Conservation (phyloP, 2,888 invertebrate species). For the Palloptera scutellata region DNA sequence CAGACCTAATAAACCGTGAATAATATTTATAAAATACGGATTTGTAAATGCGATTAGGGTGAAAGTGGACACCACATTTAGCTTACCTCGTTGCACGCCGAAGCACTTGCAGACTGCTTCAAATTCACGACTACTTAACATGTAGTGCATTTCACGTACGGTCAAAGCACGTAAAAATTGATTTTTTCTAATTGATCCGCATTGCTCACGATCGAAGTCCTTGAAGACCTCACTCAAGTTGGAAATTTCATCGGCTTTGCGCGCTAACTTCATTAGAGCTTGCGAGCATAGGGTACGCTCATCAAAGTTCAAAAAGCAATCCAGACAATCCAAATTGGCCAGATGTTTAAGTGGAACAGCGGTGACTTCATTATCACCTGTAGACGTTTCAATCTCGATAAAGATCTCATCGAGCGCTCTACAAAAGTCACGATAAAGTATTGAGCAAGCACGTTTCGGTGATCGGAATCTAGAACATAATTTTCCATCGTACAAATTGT, state of each 20-base stretch:
- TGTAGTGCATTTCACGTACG: conserved; percentile 70
- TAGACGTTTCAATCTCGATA: conserved; percentile 71
- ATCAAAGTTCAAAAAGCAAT: conserved; percentile 76
- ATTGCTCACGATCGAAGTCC: conserved; percentile 75
- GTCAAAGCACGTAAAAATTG: conserved; percentile 74
- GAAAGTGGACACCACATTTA: background rate
- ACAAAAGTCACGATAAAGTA: conserved; percentile 76
- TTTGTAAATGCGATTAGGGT: background rate
- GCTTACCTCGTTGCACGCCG: conserved; percentile 69
- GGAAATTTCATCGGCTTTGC: conserved; percentile 72
- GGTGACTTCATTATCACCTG: conserved; percentile 74
- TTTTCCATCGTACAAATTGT: background rate
- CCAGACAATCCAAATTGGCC: conserved; percentile 71
- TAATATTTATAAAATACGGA: background rate
- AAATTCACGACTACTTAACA: conserved; percentile 73
- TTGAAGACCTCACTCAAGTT: conserved; percentile 75
- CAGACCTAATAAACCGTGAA: conserved; percentile 45
- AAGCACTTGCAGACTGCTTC: conserved; percentile 79
- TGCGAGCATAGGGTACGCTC: conserved; percentile 72
- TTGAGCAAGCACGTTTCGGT: conserved; percentile 68
- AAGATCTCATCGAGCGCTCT: conserved; percentile 75
- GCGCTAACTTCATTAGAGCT: conserved; percentile 75
- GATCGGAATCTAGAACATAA: conserved; percentile 69
- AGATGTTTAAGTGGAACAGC: conserved; percentile 75
- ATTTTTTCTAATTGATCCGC: conserved; percentile 73